Evolutionary conservation across 1,140 invertebrate species (phyloP).

Genomic region (Pemphigus obesinymphae): DNA sequence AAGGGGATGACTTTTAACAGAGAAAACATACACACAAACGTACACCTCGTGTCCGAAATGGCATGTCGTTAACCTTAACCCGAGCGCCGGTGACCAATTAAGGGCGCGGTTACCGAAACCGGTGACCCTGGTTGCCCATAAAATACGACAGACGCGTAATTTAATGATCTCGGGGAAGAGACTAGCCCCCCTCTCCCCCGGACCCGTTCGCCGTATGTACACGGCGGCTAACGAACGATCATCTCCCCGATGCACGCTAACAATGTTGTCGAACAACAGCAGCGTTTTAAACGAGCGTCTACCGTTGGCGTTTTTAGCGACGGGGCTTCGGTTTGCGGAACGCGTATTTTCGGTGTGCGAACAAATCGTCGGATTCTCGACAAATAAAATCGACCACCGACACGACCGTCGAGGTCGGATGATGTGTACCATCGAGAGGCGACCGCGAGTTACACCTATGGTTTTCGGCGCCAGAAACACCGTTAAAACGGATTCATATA

Average conservation of each 20-base stretch:
- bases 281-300: background rate
- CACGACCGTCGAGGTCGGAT: no score
- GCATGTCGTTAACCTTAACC: constrained; percentile 39
- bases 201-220: background rate
- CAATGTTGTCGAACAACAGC: background rate
- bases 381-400: no score
- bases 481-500: no score
- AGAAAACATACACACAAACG: constrained; percentile 16
- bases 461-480: no score
- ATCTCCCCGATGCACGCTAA: constrained; percentile 11
- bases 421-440: no score
- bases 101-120: constrained; percentile 38
- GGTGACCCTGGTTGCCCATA: constrained; percentile 34
- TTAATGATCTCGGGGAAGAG: constrained; percentile 24
- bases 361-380: no score
- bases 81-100: constrained; percentile 38
- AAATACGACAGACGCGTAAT: constrained; percentile 36
- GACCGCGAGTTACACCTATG: no score
- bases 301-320: background rate
- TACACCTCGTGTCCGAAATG: constrained; percentile 36
- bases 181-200: background rate
- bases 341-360: no score
- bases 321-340: no score
- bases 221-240: background rate
- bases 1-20: constrained; percentile 30